These are phyloP conservation scores for Drosophila putrida DNA, from an alignment of 2,888 invertebrate genomes.

Conservation along the genomic window DNA sequence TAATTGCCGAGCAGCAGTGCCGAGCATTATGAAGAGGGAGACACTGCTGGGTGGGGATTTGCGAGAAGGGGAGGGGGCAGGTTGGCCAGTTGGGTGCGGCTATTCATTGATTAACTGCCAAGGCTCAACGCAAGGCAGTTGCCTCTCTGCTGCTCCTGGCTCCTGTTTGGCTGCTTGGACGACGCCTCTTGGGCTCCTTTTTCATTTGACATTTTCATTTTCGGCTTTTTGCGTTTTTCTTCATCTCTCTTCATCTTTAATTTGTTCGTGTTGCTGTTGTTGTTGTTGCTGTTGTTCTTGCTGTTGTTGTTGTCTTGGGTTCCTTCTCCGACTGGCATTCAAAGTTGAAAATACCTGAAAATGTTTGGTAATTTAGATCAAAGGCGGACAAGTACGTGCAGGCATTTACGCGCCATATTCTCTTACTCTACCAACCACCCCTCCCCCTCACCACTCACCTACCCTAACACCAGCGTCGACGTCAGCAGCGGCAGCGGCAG, in stretches of 20 bases:
- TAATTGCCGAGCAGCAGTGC: conserved; percentile 53
- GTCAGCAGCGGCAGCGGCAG: conserved; percentile 1
- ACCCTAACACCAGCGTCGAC: neutral
- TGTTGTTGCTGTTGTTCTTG: conserved; percentile 12
- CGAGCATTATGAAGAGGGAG: neutral
- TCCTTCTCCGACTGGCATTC: conserved; percentile 62
- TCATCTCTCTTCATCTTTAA: neutral
- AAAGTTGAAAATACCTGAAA: conserved; percentile 79
- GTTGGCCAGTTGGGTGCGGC: conserved; percentile 36
- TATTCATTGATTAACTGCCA: conserved; percentile 73
- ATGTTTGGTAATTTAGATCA: conserved; percentile 79
- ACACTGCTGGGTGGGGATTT: neutral
- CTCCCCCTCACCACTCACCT: neutral
- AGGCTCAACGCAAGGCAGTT: conserved; percentile 21
- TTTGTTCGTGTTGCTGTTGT: neutral
- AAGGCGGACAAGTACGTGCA: conserved; percentile 67
- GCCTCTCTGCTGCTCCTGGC: too few relatives aligned
- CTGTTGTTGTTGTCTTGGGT: conserved; percentile 51
- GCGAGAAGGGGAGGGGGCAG: neutral
- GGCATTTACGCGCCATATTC: conserved; percentile 51
- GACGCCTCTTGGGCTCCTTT: conserved; percentile 26
- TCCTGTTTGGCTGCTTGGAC: neutral
- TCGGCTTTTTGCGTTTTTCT: conserved; percentile 26
- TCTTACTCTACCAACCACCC: neutral
- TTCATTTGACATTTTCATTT: conserved; percentile 71